Base-by-base conservation (phyloP, 2,888 invertebrate species). In the Volucella inanis region DNA sequence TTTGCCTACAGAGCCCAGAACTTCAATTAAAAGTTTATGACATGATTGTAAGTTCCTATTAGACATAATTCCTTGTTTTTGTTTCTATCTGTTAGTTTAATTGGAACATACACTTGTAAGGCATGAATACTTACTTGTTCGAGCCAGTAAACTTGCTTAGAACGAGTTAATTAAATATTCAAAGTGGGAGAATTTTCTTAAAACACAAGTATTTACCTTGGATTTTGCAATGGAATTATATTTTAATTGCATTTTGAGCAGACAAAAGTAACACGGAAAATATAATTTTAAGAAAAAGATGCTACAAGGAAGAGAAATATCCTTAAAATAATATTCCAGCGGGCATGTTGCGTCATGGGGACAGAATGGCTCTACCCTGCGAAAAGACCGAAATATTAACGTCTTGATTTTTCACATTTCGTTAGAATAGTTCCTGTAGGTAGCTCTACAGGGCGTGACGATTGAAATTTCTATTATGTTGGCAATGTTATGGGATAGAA, bases 191-290 rank as follows among this genome's bases (percentile, higher is more conserved):
- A 22, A 9, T 49, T 57, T 43, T 45, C 14, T 15, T 11, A 49
- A 75, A 54, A 65, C 18, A 12, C 18, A 47, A 38, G 14, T 43
- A 59, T 54, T 49, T 67, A 57, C 57, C 75, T 75, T 55, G 41
- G 49, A 38, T 45, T 41, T 50, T 47, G 22, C 65, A 65, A 38
- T 75, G 49, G 55, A 75, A 75, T 55, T 50, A 59, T 65, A 75
- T 67, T 75, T 75, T 75, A 75, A 75, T 75, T 75, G 67, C 65
- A 67, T 15, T 75, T 65, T 67, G 50, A 67, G 75, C 75, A 67
- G 65, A 50, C 75, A 75, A 50, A 43, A 38, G 22, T 18, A 12
- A 1, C 4, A 8, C 0, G 57, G 31, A 14, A 14, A 10, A 4
- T 14, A 14, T 52, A 45, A 15, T 61, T 45, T 50, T 52, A 52